Evolutionary conservation across 1,140 invertebrate species (phyloP), one percentile per base, ranked within the genome.

Genomic region (Stegodyphus dumicola): DNA sequence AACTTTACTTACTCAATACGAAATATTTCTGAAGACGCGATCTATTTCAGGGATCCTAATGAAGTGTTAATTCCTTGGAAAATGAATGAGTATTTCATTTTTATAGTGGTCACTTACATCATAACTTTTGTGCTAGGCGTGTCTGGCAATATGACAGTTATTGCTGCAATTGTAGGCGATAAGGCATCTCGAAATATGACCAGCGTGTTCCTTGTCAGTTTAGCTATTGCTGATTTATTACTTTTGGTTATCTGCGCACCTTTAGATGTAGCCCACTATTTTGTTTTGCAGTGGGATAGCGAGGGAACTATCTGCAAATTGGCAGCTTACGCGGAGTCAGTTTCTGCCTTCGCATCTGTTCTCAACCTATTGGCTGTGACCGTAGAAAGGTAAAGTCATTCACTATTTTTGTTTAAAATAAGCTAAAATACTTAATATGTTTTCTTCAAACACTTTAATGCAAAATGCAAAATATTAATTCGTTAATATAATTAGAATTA

Each of bases 311-410:
- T 89, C 13, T 89, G 88, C 77, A 89, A 88, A 60, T 9, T 88
- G 53, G 74, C 87, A 0, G 75, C 84, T 0, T 89, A 76, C 56
- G 87, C 78, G n/a, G 88, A 88, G 79, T 74, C 66, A 11, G 75
- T 89, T 13, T 86, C 86, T 15, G 88, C 87, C 10, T 89, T 89
- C 70, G 87, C 88, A 5, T 88, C 88, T 9, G 78, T 89, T 5
- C 70, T 89, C 7, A 89, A 89, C 71, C 52, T 89, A 5, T 79
- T 89, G 49, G 88, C 88, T 9, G 88, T 89, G 6, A 89, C 88
- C 0, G n/a, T 89, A 48, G 88, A 89, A 85, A 84, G 88, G 88
- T 89, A 89, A 80, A 33, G 5, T 33, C 33, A 3, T 33, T 3
- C 33, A 33, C 33, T 33, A 33, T 33, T 33, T 33, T 33, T 33